Base-by-base conservation (phyloP, 2,888 invertebrate species). In the Iselma pallidipennis region DNA sequence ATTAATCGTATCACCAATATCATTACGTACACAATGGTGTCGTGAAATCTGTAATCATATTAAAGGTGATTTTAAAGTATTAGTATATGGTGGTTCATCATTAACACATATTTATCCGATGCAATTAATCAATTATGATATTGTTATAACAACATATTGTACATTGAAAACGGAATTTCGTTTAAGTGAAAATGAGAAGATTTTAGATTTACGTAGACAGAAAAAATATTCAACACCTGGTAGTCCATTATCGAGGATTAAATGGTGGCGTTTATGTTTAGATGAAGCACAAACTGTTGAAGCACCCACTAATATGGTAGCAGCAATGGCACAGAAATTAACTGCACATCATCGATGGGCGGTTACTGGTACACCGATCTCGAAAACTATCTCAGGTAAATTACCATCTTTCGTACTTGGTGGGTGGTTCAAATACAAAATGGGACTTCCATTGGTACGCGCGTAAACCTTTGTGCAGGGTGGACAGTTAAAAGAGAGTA, bases 261-360 rank as follows among this genome's bases (percentile, higher is more conserved):
- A 87, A 52, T 93, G 91, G 90, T 92, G 91, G 91, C 83, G 92
- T 58, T 84, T 92, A 55, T 87, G 90, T 74, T 80, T 92, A 25
- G 93, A 93, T 79, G 93, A 93, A 81, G 92, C 91, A 4, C 93
- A 93, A 83, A 88, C 91, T 85, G 89, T 91, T 0, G 91, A 92
- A 74, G 83, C 85, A 52, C 82, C 83, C 2, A 81, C 83, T 0
- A 82, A 85, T 1, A 82, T 85, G 73, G 85, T 87, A 1, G 86
- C 89, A 0, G 82, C 84, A 70, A 89, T 91, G 89, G 87, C 88
- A 0, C 75, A 82, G 49, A 80, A 83, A 63, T 76, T 91, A 42
- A 71, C 75, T 63, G 86, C 89, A 7, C 76, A 86, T 1, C 87
- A 90, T 79, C 84, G 89, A 50, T 93, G 93, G 92, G 88, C 88